Conservation (phyloP, 2,113 vertebrate species). For the Forbesichthys papilliferus region DNA sequence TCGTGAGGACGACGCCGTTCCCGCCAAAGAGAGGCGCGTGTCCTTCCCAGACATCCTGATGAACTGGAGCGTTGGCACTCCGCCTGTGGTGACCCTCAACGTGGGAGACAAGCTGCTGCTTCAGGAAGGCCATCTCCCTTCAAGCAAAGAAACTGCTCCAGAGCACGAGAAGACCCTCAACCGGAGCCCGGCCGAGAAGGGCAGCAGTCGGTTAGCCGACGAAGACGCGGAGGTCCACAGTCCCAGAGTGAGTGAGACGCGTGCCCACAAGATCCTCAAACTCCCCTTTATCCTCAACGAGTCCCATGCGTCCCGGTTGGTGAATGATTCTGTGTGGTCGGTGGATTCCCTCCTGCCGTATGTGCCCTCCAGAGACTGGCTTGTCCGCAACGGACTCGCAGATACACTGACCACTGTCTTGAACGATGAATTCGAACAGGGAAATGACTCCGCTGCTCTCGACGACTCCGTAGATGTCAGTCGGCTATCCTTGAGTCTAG, state of each 20-base stretch:
- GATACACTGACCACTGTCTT: not conserved
- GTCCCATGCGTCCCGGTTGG: not conserved
- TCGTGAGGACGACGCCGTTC: slow-evolving; percentile 28
- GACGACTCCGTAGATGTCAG: not conserved
- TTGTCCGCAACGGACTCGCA: not conserved
- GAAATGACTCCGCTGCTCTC: not conserved
- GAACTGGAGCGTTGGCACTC: slow-evolving; percentile 24
- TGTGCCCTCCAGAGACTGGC: not conserved
- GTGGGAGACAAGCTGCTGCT: not conserved
- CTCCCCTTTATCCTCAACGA: slow-evolving; percentile 1
- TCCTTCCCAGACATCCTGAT: slow-evolving; percentile 54
- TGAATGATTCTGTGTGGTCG: not conserved
- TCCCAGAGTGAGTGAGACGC: not conserved
- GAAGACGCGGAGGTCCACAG: not conserved
- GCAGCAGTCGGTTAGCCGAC: not conserved
- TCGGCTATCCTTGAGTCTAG: not conserved
- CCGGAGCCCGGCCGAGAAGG: not conserved
- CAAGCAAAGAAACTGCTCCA: not conserved
- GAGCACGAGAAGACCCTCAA: not conserved
- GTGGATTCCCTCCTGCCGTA: not conserved
- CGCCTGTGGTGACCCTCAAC: not conserved
- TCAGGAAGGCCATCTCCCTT: not conserved
- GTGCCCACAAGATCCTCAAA: slow-evolving; percentile 25
- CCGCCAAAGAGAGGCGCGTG: slow-evolving; percentile 25
- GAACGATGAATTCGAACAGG: not conserved